phyloP scores from a whole-genome alignment of 2,113 vertebrate genomes.

The Tachysurus vachellii region DNA sequence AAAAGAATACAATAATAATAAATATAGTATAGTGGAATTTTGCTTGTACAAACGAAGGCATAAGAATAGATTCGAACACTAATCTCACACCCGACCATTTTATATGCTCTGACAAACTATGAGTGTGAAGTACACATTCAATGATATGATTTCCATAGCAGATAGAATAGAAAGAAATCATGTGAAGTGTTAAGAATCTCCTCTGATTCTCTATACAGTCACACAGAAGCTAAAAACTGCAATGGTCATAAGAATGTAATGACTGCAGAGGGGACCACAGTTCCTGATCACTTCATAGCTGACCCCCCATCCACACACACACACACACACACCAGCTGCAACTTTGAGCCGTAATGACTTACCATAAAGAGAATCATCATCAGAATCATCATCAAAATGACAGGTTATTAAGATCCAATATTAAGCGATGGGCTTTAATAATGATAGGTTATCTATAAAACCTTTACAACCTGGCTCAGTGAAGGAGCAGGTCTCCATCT shows the following conservation, averaged over 20 bases:
- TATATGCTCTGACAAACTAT: neutral
- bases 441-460: slow-evolving; percentile 96
- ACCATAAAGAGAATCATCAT: slow-evolving; percentile 77
- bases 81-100: neutral
- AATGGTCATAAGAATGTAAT: slow-evolving; percentile 35
- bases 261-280: slow-evolving; percentile 26
- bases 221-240: slow-evolving; percentile 26
- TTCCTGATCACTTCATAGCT: slow-evolving; percentile 45
- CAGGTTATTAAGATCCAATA: slow-evolving; percentile 88
- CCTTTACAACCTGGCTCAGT: slow-evolving; percentile 87
- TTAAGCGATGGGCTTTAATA: slow-evolving; percentile 80
- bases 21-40: neutral
- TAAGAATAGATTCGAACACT: neutral
- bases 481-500: slow-evolving; percentile 84
- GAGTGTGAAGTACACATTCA: neutral
- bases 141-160: neutral
- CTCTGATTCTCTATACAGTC: slow-evolving; percentile 5
- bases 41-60: neutral
- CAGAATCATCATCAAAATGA: slow-evolving; percentile 84
- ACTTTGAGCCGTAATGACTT: slow-evolving; percentile 71
- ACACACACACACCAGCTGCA: slow-evolving; percentile 52
- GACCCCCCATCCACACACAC: neutral
- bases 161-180: neutral
- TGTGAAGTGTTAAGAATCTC: neutral
- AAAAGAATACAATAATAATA: neutral